These are phyloP conservation scores for Hippocampus barbouri DNA, from an alignment of 2,113 vertebrate species.

Conservation along the genomic window DNA sequence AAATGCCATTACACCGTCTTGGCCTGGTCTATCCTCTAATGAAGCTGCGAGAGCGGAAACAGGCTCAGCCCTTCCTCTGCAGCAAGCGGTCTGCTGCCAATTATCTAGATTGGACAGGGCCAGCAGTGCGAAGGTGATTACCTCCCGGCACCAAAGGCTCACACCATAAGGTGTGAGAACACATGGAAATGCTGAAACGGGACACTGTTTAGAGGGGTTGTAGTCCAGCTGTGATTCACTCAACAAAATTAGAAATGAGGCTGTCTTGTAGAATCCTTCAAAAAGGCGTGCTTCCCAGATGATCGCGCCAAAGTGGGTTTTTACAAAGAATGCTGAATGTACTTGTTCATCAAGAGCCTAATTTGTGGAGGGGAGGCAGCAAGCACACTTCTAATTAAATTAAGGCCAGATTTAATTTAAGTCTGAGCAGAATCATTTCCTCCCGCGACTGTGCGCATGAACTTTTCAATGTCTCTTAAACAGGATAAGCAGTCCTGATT, in stretches of 20 bases:
- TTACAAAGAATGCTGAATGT: conserved; percentile 20
- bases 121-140: conserved; percentile 52
- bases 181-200: conserved; percentile 46
- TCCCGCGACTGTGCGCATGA: not conserved
- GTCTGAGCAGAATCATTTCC: conserved; percentile 6
- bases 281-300: not conserved
- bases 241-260: conserved; percentile 33
- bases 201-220: conserved; percentile 26
- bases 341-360: conserved; percentile 12
- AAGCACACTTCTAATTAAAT: conserved; percentile 14
- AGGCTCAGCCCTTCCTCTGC: conserved; percentile 32
- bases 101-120: conserved; percentile 56
- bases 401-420: conserved; percentile 33
- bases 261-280: conserved; percentile 22
- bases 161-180: conserved; percentile 55
- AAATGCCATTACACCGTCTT: conserved; percentile 13
- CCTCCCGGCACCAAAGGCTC: conserved; percentile 35
- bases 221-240: conserved; percentile 47
- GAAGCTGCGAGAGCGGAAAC: conserved; percentile 24
- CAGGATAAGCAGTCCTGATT: not conserved
- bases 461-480: not conserved
- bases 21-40: conserved; percentile 21
- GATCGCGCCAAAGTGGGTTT: conserved; percentile 4
- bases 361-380: conserved; percentile 16
- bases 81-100: conserved; percentile 55